Percentiles rank a stretch among this genome's conserved stretches.
These are phyloP conservation scores for Darevskia mixta DNA, from an alignment of 2,797 vertebrate species.

Conservation along the genomic window DNA sequence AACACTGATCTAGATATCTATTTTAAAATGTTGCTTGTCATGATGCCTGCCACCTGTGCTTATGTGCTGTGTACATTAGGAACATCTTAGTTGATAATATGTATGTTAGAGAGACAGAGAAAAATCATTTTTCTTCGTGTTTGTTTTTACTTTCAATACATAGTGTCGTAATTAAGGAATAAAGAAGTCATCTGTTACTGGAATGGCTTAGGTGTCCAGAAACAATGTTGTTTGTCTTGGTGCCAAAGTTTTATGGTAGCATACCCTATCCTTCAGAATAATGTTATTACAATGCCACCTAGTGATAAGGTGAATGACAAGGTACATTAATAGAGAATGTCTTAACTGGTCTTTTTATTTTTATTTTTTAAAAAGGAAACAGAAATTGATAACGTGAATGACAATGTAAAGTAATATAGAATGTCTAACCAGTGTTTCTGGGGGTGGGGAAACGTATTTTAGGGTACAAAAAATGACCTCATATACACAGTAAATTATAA, in stretches of 20 bases:
- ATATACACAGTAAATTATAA: conserved; percentile 18
- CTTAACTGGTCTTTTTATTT: conserved; percentile 20
- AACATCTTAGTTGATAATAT: conserved; percentile 5
- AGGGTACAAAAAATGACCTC: conserved; percentile 36
- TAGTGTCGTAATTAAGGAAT: conserved; percentile 43
- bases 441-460: conserved; percentile 37
- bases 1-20: conserved; percentile 45
- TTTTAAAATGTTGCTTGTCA: conserved; percentile 41
- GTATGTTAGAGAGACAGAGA: neutral
- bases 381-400: neutral
- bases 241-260: conserved; percentile 41
- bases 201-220: conserved; percentile 46
- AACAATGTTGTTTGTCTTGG: conserved; percentile 41
- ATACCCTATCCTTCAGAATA: conserved; percentile 41
- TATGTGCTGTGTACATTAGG: conserved; percentile 12
- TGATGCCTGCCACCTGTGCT: conserved; percentile 34
- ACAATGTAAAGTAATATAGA: too few species aligned
- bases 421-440: conserved; percentile 26
- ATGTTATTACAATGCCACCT: conserved; percentile 44
- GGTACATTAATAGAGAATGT: conserved; percentile 32
- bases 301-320: conserved; percentile 48
- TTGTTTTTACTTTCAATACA: conserved; percentile 34
- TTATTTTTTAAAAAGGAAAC: conserved; percentile 37
- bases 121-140: neutral
- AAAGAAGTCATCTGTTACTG: conserved; percentile 46